These are phyloP conservation scores for Gadopsis bispinosus DNA, from an alignment of 2,797 vertebrate genomes.

Conservation along the genomic window DNA sequence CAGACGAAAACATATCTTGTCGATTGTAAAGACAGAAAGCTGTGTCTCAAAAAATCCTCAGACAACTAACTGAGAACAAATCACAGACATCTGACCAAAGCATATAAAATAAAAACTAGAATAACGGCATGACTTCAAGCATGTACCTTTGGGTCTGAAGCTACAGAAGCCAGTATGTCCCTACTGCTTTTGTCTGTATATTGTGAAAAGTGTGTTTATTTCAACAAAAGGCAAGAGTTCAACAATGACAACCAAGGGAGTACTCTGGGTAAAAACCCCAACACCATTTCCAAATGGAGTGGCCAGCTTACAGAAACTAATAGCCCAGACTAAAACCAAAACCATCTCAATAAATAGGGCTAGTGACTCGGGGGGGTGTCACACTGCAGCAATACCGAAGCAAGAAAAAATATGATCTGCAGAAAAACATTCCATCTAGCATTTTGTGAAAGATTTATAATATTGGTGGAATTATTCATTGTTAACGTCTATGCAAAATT, in stretches of 20 bases:
- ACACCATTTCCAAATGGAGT: conserved; percentile 28
- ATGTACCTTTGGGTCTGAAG: not conserved
- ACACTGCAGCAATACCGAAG: conserved; percentile 15
- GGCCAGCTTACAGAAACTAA: conserved; percentile 28
- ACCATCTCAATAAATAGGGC: conserved; percentile 60
- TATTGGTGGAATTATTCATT: conserved; percentile 1
- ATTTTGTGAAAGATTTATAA: conserved; percentile 20
- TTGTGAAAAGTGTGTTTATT: conserved; percentile 19
- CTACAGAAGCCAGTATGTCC: conserved; percentile 6
- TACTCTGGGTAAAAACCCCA: not conserved
- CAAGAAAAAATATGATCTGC: conserved; percentile 40
- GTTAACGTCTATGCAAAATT: not conserved
- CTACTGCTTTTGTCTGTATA: conserved; percentile 19
- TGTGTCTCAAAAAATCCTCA: conserved; percentile 16
- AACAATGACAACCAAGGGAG: conserved; percentile 42
- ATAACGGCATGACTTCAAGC: not conserved
- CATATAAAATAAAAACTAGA: conserved; percentile 4
- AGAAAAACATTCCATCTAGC: conserved; percentile 39
- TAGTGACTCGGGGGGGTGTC: conserved; percentile 29
- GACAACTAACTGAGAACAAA: conserved; percentile 14
- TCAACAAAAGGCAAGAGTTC: conserved; percentile 22
- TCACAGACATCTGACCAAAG: conserved; percentile 16
- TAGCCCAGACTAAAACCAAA: conserved; percentile 36
- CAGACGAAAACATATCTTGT: conserved; percentile 31
- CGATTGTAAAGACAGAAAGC: conserved; percentile 38